Base-by-base conservation (phyloP, 1,140 invertebrate species). In the Ceratina australensis region DNA sequence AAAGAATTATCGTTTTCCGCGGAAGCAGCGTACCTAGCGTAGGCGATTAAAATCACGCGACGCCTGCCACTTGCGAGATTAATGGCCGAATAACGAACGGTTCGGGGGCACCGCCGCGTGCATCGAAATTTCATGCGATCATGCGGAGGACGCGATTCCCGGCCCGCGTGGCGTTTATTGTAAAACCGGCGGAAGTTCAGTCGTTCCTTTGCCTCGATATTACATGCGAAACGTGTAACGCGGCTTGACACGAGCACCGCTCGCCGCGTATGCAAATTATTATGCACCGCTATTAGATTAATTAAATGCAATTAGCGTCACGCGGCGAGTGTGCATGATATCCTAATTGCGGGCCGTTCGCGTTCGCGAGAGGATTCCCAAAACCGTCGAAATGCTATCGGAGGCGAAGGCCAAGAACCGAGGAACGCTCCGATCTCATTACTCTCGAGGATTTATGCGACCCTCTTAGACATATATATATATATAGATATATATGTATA, bases 281-380 rank as follows among this genome's bases (percentile, higher is more conserved):
- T 80, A 77, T 63, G 72, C 75, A 72, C 66, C 60, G 71, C 79
- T 72, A 81, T 85, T 85, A 76, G 79, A 85, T 84, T 82, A 84
- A 83, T 85, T 85, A 81, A 79, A 66, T 54, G 54, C 68, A 81
- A 84, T 85, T 84, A 81, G 79, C 71, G 82, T 75, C 56, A 61
- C 72, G 76, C 61, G 18, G 52, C 4, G 33, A 50, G 56, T 64
- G 73, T 78, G 82, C 71, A 66, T 18, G 71, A 79, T 83, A 84
- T 80, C 59, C 69, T 60, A 77, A 80, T 77, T 60, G 73, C 49
- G 52, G 54, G 42, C 18, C 28, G 49, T n/a, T 50, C 50, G 33
- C 33, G 33, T 42, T 42, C 33, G 33, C 33, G 33, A 42, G 33
- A 42, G 33, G 63, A 54, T 79, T 78, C 60, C 61, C 54, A 18